Conservation (phyloP, 1,140 invertebrate genomes). For the Drosophila lacteicornis region DNA sequence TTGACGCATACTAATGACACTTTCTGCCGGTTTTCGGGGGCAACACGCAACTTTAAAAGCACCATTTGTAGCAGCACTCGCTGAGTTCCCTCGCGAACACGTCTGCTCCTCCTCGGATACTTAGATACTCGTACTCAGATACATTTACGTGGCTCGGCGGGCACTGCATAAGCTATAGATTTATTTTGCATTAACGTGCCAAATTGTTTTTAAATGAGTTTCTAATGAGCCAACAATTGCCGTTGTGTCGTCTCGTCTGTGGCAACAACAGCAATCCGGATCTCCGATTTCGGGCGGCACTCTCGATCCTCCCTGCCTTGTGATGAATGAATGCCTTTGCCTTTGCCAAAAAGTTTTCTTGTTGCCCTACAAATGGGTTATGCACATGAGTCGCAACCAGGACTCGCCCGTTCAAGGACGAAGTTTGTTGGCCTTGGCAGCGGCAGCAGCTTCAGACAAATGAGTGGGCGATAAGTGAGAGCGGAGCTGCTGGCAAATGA, state of each 20-base stretch:
- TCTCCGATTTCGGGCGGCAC: conserved; percentile 43
- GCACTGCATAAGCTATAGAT: conserved; percentile 78
- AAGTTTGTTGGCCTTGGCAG: conserved; percentile 74
- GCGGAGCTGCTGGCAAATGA: conserved; percentile 37
- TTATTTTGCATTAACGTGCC: conserved; percentile 83
- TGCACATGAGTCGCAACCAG: conserved; percentile 36
- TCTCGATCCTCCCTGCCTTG: conserved; percentile 27
- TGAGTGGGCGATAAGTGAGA: conserved; percentile 59
- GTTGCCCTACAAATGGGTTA: conserved; percentile 58
- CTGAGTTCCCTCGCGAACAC: background rate
- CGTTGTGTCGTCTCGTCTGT: conserved; percentile 42
- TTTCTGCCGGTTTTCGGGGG: conserved; percentile 18
- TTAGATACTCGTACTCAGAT: background rate
- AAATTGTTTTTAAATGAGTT: conserved; percentile 84
- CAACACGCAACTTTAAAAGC: conserved; percentile 50
- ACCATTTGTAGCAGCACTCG: conserved; percentile 63
- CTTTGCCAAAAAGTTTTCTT: conserved; percentile 47
- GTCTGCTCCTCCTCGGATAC: conserved; percentile 11
- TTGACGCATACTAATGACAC: conserved; percentile 79
- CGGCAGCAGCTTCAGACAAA: conserved; percentile 52
- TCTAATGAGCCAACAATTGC: conserved; percentile 82
- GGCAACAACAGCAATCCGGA: conserved; percentile 45
- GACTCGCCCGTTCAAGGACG: conserved; percentile 63
- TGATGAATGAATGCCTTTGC: conserved; percentile 69
- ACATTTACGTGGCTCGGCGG: conserved; percentile 22